Evolutionary conservation across 1,140 invertebrate species (phyloP).

Genomic region (Lineus longissimus): DNA sequence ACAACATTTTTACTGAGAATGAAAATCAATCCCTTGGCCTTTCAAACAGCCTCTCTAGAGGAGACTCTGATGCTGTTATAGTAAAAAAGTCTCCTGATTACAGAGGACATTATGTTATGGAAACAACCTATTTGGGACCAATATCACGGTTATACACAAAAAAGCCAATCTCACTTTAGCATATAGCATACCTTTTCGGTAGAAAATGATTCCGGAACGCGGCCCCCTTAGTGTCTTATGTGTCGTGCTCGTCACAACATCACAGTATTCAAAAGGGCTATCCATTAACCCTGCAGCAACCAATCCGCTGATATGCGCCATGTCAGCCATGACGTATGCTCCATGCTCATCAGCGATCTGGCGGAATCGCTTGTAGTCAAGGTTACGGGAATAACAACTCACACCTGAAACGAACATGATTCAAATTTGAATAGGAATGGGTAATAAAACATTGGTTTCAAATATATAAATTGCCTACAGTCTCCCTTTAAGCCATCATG

Average conservation of each 20-base stretch:
- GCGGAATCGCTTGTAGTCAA: constrained; percentile 81
- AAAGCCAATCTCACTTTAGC: no score
- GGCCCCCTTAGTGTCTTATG: constrained; percentile 93
- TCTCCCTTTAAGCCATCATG: no score
- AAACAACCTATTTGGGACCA: no score
- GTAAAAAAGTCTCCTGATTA: neutral
- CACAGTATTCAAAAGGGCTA: constrained; percentile 87
- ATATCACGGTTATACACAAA: no score
- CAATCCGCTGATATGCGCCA: constrained; percentile 91
- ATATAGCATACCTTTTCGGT: constrained; percentile 77
- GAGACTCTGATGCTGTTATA: neutral
- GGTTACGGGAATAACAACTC: constrained; percentile 74
- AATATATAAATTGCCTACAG: no score
- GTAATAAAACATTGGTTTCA: no score
- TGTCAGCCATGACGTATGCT: constrained; percentile 88
- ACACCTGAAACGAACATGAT: constrained; percentile 61
- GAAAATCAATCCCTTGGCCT: no score
- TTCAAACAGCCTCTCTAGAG: no score
- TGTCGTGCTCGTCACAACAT: constrained; percentile 93
- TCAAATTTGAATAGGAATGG: no score
- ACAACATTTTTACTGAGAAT: no score
- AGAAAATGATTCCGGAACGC: constrained; percentile 84
- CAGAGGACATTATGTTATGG: no score
- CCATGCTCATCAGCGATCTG: constrained; percentile 83
- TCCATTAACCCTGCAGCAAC: constrained; percentile 83